Percentiles rank a stretch among this genome's conserved stretches.
These are phyloP conservation scores for Unio pictorum DNA, from an alignment of 2,888 invertebrate species.

Conservation along the genomic window DNA sequence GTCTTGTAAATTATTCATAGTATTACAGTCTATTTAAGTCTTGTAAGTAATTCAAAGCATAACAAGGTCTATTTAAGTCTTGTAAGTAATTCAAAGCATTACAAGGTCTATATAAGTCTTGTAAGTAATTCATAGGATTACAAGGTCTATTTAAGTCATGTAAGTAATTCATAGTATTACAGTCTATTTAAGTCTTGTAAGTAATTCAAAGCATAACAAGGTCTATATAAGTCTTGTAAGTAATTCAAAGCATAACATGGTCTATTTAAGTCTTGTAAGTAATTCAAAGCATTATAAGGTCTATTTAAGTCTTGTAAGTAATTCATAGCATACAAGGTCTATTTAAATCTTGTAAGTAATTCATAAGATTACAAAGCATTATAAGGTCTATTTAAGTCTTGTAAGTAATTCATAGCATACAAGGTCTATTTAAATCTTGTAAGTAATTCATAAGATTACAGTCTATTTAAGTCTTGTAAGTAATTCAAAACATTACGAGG, in stretches of 20 bases:
- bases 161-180: no score
- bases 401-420: no score
- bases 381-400: constrained; percentile 45
- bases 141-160: constrained; percentile 47
- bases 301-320: constrained; percentile 10
- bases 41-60: background rate
- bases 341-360: constrained; percentile 66
- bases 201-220: no score
- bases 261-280: constrained; percentile 48
- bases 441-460: no score
- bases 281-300: no score
- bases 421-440: constrained; percentile 46
- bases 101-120: constrained; percentile 46
- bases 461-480: constrained; percentile 44
- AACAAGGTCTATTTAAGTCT: constrained; percentile 44
- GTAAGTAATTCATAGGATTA: no score
- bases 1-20: constrained; percentile 17
- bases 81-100: background rate
- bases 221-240: constrained; percentile 47
- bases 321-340: background rate
- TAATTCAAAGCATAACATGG: no score
- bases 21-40: constrained; percentile 44
- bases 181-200: constrained; percentile 44
- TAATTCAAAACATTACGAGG: no score
- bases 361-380: no score